Evolutionary conservation across 2,888 invertebrate genomes (phyloP).

Genomic region (Xiphydria camelus): DNA sequence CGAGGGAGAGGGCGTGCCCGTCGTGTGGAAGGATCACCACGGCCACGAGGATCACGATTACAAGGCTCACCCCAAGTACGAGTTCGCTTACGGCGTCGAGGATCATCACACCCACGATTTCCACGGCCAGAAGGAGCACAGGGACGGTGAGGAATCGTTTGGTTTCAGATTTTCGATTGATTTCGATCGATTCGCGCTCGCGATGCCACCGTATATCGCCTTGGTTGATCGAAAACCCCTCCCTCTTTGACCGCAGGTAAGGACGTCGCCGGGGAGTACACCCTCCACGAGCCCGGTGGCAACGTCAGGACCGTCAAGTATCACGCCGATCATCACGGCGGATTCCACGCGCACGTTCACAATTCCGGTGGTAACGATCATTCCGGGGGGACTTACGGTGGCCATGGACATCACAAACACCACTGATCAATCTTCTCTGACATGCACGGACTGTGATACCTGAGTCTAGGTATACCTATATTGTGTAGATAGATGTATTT

Average conservation of each 20-base stretch:
- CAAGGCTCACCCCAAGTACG: constrained; percentile 28
- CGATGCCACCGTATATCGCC: no score
- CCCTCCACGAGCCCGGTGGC: constrained; percentile 45
- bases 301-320: constrained; percentile 34
- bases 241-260: constrained; percentile 14
- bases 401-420: constrained; percentile 14
- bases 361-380: constrained; percentile 27
- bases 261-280: constrained; percentile 39
- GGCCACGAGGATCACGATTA: constrained; percentile 28
- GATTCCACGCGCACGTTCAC: constrained; percentile 44
- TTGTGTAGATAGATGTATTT: no score
- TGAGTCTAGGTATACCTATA: no score
- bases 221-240: background rate
- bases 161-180: no score
- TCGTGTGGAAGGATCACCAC: constrained; percentile 25
- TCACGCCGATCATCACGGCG: constrained; percentile 38
- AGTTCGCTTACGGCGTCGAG: constrained; percentile 25
- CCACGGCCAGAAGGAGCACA: constrained; percentile 19
- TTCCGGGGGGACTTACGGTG: constrained; percentile 23
- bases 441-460: no score
- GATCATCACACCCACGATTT: constrained; percentile 26
- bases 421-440: constrained; percentile 6
- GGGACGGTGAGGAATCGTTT: constrained; percentile 14
- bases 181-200: no score
- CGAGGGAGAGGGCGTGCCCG: constrained; percentile 21